Evolutionary conservation across 2,113 vertebrate genomes (phyloP), one percentile per base, ranked within the genome.

Genomic region (Hucho hucho): DNA sequence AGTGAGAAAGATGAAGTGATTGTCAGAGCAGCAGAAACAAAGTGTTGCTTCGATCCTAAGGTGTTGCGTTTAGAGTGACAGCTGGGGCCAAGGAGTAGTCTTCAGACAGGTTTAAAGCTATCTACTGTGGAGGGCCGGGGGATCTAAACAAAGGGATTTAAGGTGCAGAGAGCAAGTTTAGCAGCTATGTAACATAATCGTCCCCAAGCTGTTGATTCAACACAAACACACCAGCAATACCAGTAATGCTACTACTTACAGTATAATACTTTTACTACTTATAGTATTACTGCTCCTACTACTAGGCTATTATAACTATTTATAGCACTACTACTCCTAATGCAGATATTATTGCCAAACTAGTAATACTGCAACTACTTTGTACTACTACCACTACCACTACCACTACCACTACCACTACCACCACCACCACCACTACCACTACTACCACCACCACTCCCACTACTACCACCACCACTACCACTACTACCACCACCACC

Each of bases 11-110:
- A 89, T 84, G 74, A 86, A 90, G 83, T 84, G 84, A 89, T 91
- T 92, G 89, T 93, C 88, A 88, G 85, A 90, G 84, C 79, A 76
- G 76, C 81, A 84, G 84, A 87, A 88, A 90, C 89, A 91, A 91
- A 91, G 83, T 83, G 86, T 75, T 75, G 77, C 82, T 90, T 89
- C 90, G 87, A 87, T 90, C 87, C 83, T 65, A 73, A 87, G 89
- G 90, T 86, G 26, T 77, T 56, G 69, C 75, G 49, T 18, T 53
- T 58, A 65, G 87, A 90, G 77, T 82, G 83, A 86, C 82, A 82
- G 80, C 84, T 75, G 24, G 69, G 68, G 81, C 83, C 81, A 29
- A 16, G 47, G 80, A 83, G 76, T 77, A 87, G 73, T 66, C 70
- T 73, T 68, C 74, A 80, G 79, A 86, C 84, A 86, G 80, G 77